Conservation (phyloP, 2,113 vertebrate genomes). For the Cryptotis parvus region DNA sequence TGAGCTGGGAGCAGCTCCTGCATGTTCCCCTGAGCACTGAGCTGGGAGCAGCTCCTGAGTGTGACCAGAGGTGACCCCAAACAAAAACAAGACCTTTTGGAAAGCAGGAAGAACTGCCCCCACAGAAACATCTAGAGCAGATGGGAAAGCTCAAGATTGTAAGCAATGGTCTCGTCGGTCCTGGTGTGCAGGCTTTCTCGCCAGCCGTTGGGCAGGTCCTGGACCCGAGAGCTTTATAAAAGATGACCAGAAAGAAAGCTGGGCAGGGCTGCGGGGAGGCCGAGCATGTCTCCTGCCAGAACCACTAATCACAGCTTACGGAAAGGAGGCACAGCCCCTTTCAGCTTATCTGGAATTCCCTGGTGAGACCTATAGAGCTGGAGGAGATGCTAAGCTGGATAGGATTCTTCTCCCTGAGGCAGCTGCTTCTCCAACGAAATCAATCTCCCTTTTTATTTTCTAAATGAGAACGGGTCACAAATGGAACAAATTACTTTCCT, state of each 20-base stretch:
- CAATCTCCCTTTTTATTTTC: conserved; percentile 27
- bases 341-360: background rate
- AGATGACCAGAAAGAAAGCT: background rate
- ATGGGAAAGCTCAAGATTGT: background rate
- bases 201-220: background rate
- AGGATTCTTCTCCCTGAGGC: background rate
- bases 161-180: background rate
- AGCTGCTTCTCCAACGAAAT: conserved; percentile 24
- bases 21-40: no score
- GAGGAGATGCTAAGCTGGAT: conserved; percentile 6
- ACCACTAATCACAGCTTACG: background rate
- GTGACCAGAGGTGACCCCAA: no score
- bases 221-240: background rate
- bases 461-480: conserved; percentile 50
- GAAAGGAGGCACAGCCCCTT: background rate
- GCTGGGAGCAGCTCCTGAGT: no score
- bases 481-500: background rate
- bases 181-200: background rate
- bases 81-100: background rate
- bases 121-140: background rate
- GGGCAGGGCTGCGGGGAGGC: background rate
- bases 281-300: background rate
- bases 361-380: no score
- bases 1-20: no score
- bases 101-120: background rate